Conservation (phyloP, 1,140 invertebrate species). For the Magallana gigas region DNA sequence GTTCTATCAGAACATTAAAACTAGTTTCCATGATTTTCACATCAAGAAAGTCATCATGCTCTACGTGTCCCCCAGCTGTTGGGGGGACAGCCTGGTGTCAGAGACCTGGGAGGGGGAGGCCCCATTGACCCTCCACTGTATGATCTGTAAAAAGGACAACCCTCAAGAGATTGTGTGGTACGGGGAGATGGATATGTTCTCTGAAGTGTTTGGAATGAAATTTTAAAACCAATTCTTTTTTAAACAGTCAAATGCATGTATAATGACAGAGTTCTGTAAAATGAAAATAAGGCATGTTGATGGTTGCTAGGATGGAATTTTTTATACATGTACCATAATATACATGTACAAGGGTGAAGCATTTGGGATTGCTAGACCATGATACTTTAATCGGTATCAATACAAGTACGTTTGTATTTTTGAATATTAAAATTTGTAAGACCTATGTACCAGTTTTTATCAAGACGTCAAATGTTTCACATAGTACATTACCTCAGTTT, state of each 20-base stretch:
- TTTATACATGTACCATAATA: too few species aligned
- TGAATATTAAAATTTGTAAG: too few species aligned
- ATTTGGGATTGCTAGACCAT: too few species aligned
- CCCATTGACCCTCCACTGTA: constrained; percentile 61
- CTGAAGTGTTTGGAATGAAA: constrained; percentile 63
- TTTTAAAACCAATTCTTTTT: background rate
- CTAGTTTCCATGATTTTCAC: constrained; percentile 67
- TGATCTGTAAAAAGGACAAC: constrained; percentile 55
- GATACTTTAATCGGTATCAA: too few species aligned
- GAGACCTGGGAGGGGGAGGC: constrained; percentile 66
- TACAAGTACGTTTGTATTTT: too few species aligned
- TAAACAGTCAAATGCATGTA: background rate
- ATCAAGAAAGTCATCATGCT: constrained; percentile 64
- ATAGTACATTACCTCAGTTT: too few species aligned
- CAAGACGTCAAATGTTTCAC: too few species aligned
- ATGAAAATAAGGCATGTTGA: too few species aligned
- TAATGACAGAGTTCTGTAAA: too few species aligned
- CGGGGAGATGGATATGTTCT: constrained; percentile 62
- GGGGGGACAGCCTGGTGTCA: constrained; percentile 65
- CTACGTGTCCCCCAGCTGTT: constrained; percentile 63
- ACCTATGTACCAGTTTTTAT: too few species aligned
- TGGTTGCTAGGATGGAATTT: too few species aligned
- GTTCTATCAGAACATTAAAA: constrained; percentile 60
- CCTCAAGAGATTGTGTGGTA: constrained; percentile 57
- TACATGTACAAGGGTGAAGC: too few species aligned